Base-by-base conservation (phyloP, 1,140 invertebrate species). In the Sinonovacula constricta region DNA sequence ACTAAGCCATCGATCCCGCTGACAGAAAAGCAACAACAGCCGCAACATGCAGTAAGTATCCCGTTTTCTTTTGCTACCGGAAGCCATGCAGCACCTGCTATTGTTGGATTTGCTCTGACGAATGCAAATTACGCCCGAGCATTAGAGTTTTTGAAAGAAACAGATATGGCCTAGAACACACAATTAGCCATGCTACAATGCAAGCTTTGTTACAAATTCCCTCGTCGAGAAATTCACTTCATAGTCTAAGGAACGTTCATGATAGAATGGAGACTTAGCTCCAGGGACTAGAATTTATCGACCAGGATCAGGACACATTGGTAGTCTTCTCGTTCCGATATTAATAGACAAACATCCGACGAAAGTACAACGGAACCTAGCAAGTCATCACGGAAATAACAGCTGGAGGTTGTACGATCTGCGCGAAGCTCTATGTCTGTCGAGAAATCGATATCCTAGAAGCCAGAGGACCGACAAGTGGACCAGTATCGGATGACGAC, bases 201-300 rank as follows among this genome's bases (percentile, higher is more conserved):
- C 59, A 76, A 60, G 36, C 15, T 30, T 53, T 81, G 26, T 54
- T 70, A n/a, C 33, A 81, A 12, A 18, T 76, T 7, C 66, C 65
- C 7, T 3, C 59, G 0, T 72, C 71, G 3, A 49, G 10, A 51
- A 4, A 12, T 4, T 62, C 28, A 4, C 22, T 51, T 1, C 12
- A 26, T 12, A 74, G 69, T 68, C 36, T 74, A 18, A 57, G 65
- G n/a, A 53, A 45, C n/a, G 70, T 76, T 57, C 67, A 71, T 66
- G 76, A 82, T 31, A 63, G 39, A 51, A 34, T 79, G 34, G 76
- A 82, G 56, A 69, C 67, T 15, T 72, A 57, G 26, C 22, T 82
- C 0, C 51, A 63, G 7, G 39, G 39, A 3, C 18, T 74, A 30
- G 49, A 68, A 45, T 31, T 39, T 51, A 15, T 68, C 31, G 71